These are phyloP conservation scores for Enteromius treurensis DNA, from an alignment of 2,797 vertebrate species.

Conservation along the genomic window DNA sequence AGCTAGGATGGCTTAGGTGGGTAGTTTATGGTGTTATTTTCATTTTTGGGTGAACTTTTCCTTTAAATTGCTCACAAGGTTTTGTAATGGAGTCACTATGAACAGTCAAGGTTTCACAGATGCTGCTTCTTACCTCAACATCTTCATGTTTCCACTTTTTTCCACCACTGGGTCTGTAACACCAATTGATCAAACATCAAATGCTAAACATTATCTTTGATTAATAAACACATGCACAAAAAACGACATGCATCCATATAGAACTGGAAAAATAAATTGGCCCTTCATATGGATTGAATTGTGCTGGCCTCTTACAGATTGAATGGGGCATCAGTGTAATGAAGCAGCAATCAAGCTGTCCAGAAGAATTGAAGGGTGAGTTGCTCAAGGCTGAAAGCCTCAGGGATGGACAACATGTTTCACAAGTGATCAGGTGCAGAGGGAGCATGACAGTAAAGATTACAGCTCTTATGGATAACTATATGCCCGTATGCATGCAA, in stretches of 20 bases:
- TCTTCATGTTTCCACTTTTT: background rate
- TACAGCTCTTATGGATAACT: constrained; percentile 22
- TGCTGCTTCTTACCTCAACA: background rate
- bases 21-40: too few relatives aligned
- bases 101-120: background rate
- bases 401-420: constrained; percentile 50
- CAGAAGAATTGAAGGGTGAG: constrained; percentile 35
- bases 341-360: constrained; percentile 48
- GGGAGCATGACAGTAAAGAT: constrained; percentile 49
- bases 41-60: too few relatives aligned
- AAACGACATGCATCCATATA: background rate
- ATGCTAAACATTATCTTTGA: constrained; percentile 8
- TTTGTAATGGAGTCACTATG: background rate
- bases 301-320: constrained; percentile 19
- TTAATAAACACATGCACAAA: background rate
- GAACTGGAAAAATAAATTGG: background rate
- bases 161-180: background rate
- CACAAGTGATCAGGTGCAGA: constrained; percentile 50
- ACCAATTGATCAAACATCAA: background rate
- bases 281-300: constrained; percentile 34
- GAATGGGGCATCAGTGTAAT: constrained; percentile 52
- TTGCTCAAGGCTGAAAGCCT: constrained; percentile 45
- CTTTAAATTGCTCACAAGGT: background rate
- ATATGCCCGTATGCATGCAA: background rate
- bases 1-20: too few relatives aligned